Evolutionary conservation across 2,797 vertebrate species (phyloP), one percentile per base, ranked within the genome.

Genomic region (Artibeus lituratus): DNA sequence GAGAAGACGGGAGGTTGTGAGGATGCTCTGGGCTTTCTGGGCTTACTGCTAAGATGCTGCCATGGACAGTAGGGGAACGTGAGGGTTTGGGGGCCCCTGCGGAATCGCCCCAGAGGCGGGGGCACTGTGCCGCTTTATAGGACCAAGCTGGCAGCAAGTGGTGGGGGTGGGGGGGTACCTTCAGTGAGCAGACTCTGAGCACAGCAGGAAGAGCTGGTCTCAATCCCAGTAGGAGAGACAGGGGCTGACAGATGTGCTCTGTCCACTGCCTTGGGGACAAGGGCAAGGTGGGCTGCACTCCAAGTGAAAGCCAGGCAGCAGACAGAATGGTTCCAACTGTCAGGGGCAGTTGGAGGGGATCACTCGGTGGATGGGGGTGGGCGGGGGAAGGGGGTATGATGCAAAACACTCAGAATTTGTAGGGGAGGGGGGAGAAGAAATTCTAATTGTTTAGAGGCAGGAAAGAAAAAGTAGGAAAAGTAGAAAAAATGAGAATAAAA

Each of bases 101-200:
- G 26, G 90, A 32, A 35, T 19, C 10, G 77, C 74, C 96, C 97
- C 96, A 73, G 0, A 77, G 91, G 91, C 49, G 82, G 95, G 97
- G 82, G 86, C 96, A 90, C 70, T 83, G 96, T 87, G 5, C 32
- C 1, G 5, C 6, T 24, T 95, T 49, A 92, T 96, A 89, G 53
- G 47, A 2, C 8, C 0, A 32, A 4, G 10, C 14, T 59, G 69
- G 47, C 11, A 77, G 65, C 92, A 39, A 87, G 35, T 37, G 62
- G 57, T 57, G 0, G 18, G 18, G 86, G 39, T 18, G 18, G 51
- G 51, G 51, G 49, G 51, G 26, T 7, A 19, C 73, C 18, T 8
- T 6, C 39, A 70, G 59, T 1, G 24, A 51, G 12, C 4, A 39
- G 88, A 26, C 15, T 2, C 70, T 0, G 12, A 16, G 72, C 26